Conservation (phyloP, 2,797 vertebrate genomes). For the Acanthurus lineatus region DNA sequence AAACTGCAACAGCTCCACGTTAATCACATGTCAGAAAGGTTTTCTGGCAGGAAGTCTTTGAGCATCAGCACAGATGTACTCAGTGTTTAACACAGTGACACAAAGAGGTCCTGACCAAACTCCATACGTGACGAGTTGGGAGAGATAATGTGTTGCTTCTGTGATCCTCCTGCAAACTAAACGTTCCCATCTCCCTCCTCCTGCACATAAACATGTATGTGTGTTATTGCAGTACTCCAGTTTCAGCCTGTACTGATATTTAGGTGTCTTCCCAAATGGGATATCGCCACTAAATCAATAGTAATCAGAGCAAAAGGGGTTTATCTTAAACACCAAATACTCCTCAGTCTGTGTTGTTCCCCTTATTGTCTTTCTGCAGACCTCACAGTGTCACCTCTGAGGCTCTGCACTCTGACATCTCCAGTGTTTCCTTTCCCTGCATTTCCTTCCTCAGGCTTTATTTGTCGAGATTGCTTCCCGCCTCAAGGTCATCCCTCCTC, state of each 20-base stretch:
- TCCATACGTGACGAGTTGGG: too few species aligned
- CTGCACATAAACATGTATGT: background rate
- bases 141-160: too few species aligned
- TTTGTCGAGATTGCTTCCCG: constrained; percentile 72
- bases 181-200: background rate
- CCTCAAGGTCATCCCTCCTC: constrained; percentile 74
- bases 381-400: constrained; percentile 19
- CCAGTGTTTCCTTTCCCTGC: constrained; percentile 50
- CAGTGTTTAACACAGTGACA: too few species aligned
- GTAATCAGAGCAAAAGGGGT: background rate
- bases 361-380: constrained; percentile 8
- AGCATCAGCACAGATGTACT: too few species aligned
- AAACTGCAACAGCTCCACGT: too few species aligned
- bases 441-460: constrained; percentile 64
- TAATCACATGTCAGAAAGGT: too few species aligned
- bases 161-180: too few species aligned
- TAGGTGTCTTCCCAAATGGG: background rate
- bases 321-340: constrained; percentile 1
- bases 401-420: constrained; percentile 45
- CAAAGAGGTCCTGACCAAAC: too few species aligned
- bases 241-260: background rate
- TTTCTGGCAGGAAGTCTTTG: too few species aligned
- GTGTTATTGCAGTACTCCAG: background rate
- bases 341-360: background rate
- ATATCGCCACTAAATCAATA: background rate